These are phyloP conservation scores for Cynodonichthys magdalenae DNA, from an alignment of 2,797 vertebrate genomes.

Conservation along the genomic window DNA sequence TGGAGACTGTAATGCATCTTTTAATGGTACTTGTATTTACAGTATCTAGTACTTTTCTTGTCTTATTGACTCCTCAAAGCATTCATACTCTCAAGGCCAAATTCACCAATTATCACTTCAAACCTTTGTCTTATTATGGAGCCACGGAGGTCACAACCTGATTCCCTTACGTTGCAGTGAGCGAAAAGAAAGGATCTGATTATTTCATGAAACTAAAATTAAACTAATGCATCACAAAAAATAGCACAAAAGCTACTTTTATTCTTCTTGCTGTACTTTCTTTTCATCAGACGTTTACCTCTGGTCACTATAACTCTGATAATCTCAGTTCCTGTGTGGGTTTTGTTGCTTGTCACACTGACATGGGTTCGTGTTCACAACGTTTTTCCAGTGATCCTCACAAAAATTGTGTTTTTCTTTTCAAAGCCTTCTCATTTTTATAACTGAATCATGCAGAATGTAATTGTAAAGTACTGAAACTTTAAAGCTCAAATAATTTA, in stretches of 20 bases:
- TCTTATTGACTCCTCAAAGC: too few relatives aligned
- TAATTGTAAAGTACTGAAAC: too few relatives aligned
- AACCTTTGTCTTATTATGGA: too few relatives aligned
- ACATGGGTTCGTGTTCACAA: not conserved
- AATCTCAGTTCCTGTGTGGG: not conserved
- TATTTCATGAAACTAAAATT: not conserved
- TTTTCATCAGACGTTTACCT: not conserved
- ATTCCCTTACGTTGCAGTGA: too few relatives aligned
- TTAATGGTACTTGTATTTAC: too few relatives aligned
- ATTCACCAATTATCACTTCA: too few relatives aligned
- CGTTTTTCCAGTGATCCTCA: not conserved
- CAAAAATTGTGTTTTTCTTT: not conserved
- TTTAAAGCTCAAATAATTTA: too few relatives aligned
- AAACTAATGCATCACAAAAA: not conserved
- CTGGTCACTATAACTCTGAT: not conserved
- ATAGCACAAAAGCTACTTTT: not conserved
- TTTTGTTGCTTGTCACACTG: not conserved
- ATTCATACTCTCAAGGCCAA: too few relatives aligned
- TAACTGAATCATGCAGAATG: not conserved
- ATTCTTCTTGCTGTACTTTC: not conserved
- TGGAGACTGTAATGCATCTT: too few relatives aligned
- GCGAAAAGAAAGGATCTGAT: not conserved
- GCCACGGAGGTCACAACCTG: too few relatives aligned
- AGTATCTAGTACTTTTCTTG: too few relatives aligned
- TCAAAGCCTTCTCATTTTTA: too few relatives aligned